phyloP scores from a whole-genome alignment of 2,797 vertebrate genomes.

The Cyprinodon diabolis region DNA sequence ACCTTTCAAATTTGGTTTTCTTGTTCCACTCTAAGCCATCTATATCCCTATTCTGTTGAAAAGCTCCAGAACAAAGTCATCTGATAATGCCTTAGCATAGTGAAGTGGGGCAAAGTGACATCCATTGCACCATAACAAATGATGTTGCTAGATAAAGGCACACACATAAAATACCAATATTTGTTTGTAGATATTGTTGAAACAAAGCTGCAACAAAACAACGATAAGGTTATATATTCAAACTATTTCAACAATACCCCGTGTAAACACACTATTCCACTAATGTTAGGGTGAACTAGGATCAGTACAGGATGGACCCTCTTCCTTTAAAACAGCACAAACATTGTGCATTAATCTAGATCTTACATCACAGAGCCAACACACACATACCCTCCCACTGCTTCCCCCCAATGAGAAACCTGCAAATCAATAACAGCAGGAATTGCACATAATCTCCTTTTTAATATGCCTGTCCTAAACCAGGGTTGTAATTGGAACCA shows the following conservation, averaged over 20 bases:
- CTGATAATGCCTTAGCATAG: neutral
- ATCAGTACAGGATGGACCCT: neutral
- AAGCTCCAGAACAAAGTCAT: neutral
- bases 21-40: neutral
- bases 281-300: conserved; percentile 25
- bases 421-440: conserved; percentile 45
- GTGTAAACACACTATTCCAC: neutral
- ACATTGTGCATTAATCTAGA: conserved; percentile 16
- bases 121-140: neutral
- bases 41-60: neutral
- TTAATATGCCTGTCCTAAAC: conserved; percentile 51
- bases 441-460: conserved; percentile 45
- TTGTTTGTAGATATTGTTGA: neutral
- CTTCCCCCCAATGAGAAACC: conserved; percentile 42
- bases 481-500: conserved; percentile 49
- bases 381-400: too few relatives aligned
- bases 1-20: neutral
- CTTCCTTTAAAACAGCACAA: conserved; percentile 23
- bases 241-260: neutral
- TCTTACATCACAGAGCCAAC: neutral
- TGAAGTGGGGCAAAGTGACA: neutral
- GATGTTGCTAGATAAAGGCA: neutral
- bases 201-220: neutral
- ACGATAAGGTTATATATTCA: neutral
- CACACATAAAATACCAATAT: neutral